phyloP scores from a whole-genome alignment of 2,888 invertebrate species.

The Morpho achilles region DNA sequence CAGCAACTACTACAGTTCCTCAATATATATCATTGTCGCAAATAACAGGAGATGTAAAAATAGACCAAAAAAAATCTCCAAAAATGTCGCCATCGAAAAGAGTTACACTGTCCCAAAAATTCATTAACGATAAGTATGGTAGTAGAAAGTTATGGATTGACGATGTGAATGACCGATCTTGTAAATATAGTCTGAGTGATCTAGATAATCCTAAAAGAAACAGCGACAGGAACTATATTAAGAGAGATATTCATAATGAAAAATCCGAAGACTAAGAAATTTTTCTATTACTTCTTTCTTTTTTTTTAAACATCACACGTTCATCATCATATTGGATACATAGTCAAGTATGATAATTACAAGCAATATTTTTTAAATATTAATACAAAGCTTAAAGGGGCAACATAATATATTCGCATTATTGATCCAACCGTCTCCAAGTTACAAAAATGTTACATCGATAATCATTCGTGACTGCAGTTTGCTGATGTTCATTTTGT shows the following conservation, averaged over 20 bases:
- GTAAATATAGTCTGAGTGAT: constrained; percentile 51
- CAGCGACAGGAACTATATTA: constrained; percentile 53
- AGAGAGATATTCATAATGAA: constrained; percentile 39
- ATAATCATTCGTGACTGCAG: constrained; percentile 31
- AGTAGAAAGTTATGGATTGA: constrained; percentile 71
- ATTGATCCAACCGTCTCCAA: constrained; percentile 20
- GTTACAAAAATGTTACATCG: constrained; percentile 46
- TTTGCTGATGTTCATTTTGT: neutral
- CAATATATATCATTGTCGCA: constrained; percentile 73
- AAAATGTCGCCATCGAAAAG: constrained; percentile 57
- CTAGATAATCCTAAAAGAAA: constrained; percentile 59
- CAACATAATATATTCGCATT: neutral
- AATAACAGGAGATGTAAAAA: constrained; percentile 55
- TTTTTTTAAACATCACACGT: constrained; percentile 4
- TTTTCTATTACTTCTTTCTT: constrained; percentile 22
- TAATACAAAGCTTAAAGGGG: neutral
- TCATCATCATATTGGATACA: neutral
- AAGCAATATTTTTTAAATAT: constrained; percentile 7
- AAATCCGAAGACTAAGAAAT: constrained; percentile 52
- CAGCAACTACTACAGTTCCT: constrained; percentile 62
- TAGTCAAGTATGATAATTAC: neutral
- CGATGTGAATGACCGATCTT: constrained; percentile 53
- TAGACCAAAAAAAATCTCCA: constrained; percentile 58
- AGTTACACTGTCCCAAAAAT: constrained; percentile 72
- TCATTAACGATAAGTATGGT: constrained; percentile 76